Evolutionary conservation across 2,797 vertebrate genomes (phyloP).

Genomic region (Pogonophryne albipinna): DNA sequence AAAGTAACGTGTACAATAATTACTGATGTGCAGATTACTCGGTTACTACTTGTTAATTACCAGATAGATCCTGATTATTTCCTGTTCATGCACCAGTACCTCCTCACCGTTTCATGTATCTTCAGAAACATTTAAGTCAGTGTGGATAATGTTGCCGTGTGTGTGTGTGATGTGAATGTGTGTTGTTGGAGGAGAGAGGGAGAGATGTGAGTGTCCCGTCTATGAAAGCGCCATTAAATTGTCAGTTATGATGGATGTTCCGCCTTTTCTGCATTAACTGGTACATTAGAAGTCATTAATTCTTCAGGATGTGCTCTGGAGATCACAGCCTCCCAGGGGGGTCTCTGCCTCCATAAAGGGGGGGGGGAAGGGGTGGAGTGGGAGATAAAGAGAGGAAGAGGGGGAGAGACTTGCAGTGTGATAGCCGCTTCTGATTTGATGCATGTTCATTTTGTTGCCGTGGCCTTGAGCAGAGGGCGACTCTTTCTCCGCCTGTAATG

Average conservation of each 20-base stretch:
- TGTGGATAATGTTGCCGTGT: slow-evolving; percentile 34
- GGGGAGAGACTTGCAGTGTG: slow-evolving; percentile 39
- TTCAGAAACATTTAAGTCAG: slow-evolving; percentile 39
- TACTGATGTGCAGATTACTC: slow-evolving; percentile 11
- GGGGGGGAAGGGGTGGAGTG: slow-evolving; percentile 5
- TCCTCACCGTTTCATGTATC: too few species aligned
- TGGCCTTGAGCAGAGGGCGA: slow-evolving; percentile 43
- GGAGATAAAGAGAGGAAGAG: slow-evolving; percentile 18
- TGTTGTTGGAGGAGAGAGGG: slow-evolving; percentile 69
- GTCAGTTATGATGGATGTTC: slow-evolving; percentile 89
- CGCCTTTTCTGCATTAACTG: slow-evolving; percentile 87
- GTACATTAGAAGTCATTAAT: slow-evolving; percentile 90
- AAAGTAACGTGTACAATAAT: not conserved
- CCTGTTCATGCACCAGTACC: not conserved
- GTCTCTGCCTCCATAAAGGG: slow-evolving; percentile 76
- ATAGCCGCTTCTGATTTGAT: slow-evolving; percentile 52
- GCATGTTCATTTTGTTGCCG: slow-evolving; percentile 49
- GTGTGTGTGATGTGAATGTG: not conserved
- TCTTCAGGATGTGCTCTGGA: slow-evolving; percentile 87
- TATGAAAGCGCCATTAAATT: slow-evolving; percentile 87
- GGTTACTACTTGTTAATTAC: not conserved
- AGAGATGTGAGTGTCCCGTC: slow-evolving; percentile 79
- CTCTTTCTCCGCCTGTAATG: slow-evolving; percentile 32
- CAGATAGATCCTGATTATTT: slow-evolving; percentile 9
- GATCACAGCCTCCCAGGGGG: slow-evolving; percentile 82